Percentiles rank a stretch among this genome's conserved stretches.
These are phyloP conservation scores for Sarcoramphus papa DNA, from an alignment of 2,797 vertebrate species.

Conservation along the genomic window DNA sequence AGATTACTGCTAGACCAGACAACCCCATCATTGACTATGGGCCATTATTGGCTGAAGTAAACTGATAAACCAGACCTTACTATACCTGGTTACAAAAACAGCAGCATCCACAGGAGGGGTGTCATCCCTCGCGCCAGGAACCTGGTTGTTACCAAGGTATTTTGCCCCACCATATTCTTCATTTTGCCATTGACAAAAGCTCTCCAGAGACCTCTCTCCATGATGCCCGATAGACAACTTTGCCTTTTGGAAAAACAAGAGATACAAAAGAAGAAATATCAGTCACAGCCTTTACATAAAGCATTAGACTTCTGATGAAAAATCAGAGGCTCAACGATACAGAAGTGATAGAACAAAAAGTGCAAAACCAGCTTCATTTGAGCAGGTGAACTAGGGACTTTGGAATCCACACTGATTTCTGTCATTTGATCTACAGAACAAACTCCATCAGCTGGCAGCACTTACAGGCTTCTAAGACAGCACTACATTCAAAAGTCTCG, in stretches of 20 bases:
- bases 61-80: background rate
- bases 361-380: background rate
- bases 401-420: background rate
- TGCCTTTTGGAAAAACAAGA: slow-evolving; percentile 67
- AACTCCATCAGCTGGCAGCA: background rate
- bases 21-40: background rate
- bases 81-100: slow-evolving; percentile 94
- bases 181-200: slow-evolving; percentile 97
- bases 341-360: background rate
- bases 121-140: slow-evolving; percentile 87
- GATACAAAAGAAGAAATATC: background rate
- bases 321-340: background rate
- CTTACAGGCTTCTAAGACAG: background rate
- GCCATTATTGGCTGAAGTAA: background rate
- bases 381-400: background rate
- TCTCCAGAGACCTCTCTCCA: slow-evolving; percentile 92
- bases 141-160: slow-evolving; percentile 89
- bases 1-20: background rate
- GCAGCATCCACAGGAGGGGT: slow-evolving; percentile 87
- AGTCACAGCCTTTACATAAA: background rate
- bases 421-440: background rate
- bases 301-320: background rate
- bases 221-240: slow-evolving; percentile 90
- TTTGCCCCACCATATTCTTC: slow-evolving; percentile 86
- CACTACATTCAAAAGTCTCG: background rate